Conservation (phyloP, 2,113 vertebrate genomes). For the Osmerus mordax region DNA sequence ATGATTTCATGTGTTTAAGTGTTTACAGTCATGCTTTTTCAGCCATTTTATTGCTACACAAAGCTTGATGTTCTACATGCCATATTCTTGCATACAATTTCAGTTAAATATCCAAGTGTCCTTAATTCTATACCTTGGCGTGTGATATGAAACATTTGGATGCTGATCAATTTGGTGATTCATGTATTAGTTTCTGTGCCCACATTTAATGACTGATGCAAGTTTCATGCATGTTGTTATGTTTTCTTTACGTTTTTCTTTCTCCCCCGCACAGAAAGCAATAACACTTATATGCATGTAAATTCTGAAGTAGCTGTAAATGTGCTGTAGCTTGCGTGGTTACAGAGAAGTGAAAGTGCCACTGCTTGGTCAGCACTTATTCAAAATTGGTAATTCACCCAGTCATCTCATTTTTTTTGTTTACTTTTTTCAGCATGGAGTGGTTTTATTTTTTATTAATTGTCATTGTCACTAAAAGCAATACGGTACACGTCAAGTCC, state of each 20-base stretch:
- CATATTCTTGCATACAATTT: neutral
- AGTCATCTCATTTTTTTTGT: too few relatives aligned
- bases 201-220: neutral
- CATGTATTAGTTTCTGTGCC: neutral
- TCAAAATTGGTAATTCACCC: too few relatives aligned
- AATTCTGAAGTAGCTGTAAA: neutral
- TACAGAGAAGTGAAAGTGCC: too few relatives aligned
- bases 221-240: too few relatives aligned
- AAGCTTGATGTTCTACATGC: neutral
- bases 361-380: too few relatives aligned
- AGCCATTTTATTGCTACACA: neutral
- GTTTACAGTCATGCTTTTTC: slow-evolving; percentile 12
- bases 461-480: neutral
- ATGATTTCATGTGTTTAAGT: neutral
- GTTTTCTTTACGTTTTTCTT: too few relatives aligned
- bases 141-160: slow-evolving; percentile 4
- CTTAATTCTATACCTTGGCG: slow-evolving; percentile 10
- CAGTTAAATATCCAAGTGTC: slow-evolving; percentile 14
- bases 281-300: slow-evolving; percentile 1
- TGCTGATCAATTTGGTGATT: slow-evolving; percentile 6
- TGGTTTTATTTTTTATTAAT: too few relatives aligned
- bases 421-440: too few relatives aligned
- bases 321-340: neutral
- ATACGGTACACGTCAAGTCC: neutral
- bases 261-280: neutral